Evolutionary conservation across 2,888 invertebrate species (phyloP).

Genomic region (Dicranocentrus wangi): DNA sequence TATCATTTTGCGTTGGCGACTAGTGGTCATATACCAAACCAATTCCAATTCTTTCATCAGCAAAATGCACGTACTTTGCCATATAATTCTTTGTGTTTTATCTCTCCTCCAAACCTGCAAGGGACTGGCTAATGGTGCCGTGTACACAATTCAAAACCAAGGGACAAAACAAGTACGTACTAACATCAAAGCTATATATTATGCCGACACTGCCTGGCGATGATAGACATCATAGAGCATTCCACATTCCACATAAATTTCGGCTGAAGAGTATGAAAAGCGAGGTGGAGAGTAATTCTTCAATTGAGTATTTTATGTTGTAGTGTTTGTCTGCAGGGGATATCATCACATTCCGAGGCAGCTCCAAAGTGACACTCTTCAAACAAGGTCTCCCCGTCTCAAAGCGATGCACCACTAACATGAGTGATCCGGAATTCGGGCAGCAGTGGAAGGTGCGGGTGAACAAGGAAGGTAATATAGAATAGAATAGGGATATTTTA

Average conservation of each 20-base stretch:
- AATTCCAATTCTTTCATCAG: too few relatives aligned
- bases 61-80: too few relatives aligned
- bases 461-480: slow-evolving; percentile 29
- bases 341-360: neutral
- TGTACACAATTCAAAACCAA: slow-evolving; percentile 53
- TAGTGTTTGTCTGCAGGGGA: slow-evolving; percentile 63
- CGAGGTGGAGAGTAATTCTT: neutral
- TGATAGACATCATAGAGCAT: too few relatives aligned
- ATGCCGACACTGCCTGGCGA: too few relatives aligned
- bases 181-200: neutral
- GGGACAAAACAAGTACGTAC: slow-evolving; percentile 44
- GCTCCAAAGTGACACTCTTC: slow-evolving; percentile 12
- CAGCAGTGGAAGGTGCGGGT: slow-evolving; percentile 42
- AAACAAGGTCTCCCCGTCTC: slow-evolving; percentile 33
- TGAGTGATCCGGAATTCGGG: slow-evolving; percentile 25
- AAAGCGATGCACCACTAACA: slow-evolving; percentile 22
- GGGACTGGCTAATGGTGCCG: slow-evolving; percentile 29
- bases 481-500: too few relatives aligned
- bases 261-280: neutral
- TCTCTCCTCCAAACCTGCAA: too few relatives aligned
- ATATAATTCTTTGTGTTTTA: too few relatives aligned
- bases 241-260: too few relatives aligned
- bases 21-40: too few relatives aligned
- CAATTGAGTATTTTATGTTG: neutral
- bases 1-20: too few relatives aligned